Percentiles rank a stretch among this genome's conserved stretches.
These are phyloP conservation scores for Graptemys geographica DNA, from an alignment of 2,797 vertebrate genomes.

Conservation along the genomic window DNA sequence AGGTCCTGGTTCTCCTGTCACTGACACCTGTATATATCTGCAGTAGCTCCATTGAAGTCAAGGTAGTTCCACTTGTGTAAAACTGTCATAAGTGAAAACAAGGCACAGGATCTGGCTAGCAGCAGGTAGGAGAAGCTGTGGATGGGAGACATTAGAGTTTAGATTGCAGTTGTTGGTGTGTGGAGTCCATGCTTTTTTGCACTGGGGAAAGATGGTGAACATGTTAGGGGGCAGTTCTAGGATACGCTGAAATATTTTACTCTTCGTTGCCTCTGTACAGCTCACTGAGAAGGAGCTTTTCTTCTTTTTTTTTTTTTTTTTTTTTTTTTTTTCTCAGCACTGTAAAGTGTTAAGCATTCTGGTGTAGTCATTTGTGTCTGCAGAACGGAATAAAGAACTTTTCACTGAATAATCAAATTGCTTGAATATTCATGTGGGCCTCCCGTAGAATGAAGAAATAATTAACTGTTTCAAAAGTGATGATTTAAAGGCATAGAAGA, in stretches of 20 bases:
- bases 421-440: neutral
- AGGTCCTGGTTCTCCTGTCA: neutral
- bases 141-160: neutral
- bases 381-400: neutral
- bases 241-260: neutral
- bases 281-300: neutral
- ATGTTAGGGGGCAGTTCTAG: neutral
- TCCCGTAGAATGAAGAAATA: neutral
- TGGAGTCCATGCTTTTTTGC: neutral
- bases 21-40: fast-evolving
- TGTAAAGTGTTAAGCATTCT: neutral
- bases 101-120: neutral
- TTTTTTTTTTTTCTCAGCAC: too few relatives aligned
- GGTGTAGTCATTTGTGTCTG: neutral
- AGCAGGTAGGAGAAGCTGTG: neutral
- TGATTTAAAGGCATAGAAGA: neutral
- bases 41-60: neutral
- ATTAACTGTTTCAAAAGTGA: neutral
- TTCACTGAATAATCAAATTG: neutral
- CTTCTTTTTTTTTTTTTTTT: too few relatives aligned
- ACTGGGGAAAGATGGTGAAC: neutral
- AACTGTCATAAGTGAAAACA: neutral
- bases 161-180: neutral
- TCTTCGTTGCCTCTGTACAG: neutral
- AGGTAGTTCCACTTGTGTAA: fast-evolving